A percentile compares a stretch with the other conserved stretches of the same genome.
Conservation (phyloP, 2,113 vertebrate species). For the Redunca redunca region DNA sequence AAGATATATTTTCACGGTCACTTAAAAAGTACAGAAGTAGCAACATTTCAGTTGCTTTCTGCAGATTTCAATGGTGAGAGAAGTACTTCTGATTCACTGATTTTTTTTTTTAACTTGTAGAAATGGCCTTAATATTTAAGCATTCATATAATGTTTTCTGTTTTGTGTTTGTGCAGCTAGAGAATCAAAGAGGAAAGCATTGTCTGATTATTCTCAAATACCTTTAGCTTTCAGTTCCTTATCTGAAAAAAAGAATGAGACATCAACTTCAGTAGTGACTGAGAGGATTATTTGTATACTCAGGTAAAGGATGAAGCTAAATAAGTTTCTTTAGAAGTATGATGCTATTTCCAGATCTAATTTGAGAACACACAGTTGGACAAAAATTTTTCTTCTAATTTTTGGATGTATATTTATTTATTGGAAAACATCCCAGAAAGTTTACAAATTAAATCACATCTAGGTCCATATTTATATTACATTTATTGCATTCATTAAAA, state of each 20-base stretch:
- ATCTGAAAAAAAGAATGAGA: not conserved
- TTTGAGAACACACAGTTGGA: not conserved
- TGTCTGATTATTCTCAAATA: not conserved
- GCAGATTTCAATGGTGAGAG: not conserved
- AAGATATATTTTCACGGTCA: not conserved
- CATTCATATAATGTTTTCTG: not conserved
- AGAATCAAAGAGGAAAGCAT: not conserved
- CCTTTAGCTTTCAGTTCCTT: not conserved
- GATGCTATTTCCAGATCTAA: not conserved
- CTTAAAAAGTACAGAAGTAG: not conserved
- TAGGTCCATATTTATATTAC: not conserved
- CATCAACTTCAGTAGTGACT: not conserved
- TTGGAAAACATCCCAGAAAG: not conserved
- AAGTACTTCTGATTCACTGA: not conserved
- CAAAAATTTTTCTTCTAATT: not conserved
- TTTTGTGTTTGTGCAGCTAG: not conserved
- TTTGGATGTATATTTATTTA: not conserved
- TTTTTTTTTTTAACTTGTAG: constrained; percentile 34
- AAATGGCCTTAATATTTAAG: not conserved
- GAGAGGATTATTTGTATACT: not conserved
- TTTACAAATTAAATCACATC: not conserved
- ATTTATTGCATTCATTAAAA: not conserved
- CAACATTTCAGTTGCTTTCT: not conserved
- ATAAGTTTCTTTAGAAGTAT: not conserved
- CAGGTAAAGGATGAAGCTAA: not conserved